Base-by-base conservation (phyloP, 2,888 invertebrate genomes). In the Caenorhabditis japonica region DNA sequence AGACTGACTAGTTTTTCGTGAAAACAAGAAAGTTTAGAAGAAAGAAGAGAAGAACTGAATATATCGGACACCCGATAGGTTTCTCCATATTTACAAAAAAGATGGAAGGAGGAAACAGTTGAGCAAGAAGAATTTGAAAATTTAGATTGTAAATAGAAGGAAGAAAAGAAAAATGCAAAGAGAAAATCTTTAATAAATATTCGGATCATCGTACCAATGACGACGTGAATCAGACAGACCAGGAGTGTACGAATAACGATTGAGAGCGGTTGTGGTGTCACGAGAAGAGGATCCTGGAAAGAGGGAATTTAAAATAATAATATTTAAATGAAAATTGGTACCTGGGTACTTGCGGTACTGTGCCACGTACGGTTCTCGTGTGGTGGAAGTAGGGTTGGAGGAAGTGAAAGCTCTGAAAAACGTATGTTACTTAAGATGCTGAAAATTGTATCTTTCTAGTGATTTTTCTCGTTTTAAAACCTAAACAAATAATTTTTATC, bases 181-280 rank as follows among this genome's bases (percentile, higher is more conserved):
- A 33, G 23, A 44, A 36, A 21, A 27, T 13, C 19, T 43, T 49
- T 64, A 72, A 72, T 72, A 72, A 66, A 72, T 72, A 72, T 72
- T 72, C 55, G 80, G 76, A 51, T 80, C 80, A 56, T 82, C 80
- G 71, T 79, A 82, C 80, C 82, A 82, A 58, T 78, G 76, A 58
- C 78, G 78, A 19, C 77, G 70, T 61, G 74, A 77, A 53, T 75
- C 78, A 49, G 72, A 77, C 5, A 80, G 72, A 25, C 80, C 76
- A n/a, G 75, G 73, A 15, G 80, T 79, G 66, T 80, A 82, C 46
- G 75, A 76, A 64, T 77, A 81, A n/a, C 82, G 77, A 41, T 80
- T 82, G 56, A 76, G 69, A 25, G 75, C 69, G 19, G 71, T 64
- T 13, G 53, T 15, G 25, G 76, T 34, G 43, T 77, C 75, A 15